phyloP scores from a whole-genome alignment of 2,888 invertebrate species.

The Reticulitermes lucifugus region DNA sequence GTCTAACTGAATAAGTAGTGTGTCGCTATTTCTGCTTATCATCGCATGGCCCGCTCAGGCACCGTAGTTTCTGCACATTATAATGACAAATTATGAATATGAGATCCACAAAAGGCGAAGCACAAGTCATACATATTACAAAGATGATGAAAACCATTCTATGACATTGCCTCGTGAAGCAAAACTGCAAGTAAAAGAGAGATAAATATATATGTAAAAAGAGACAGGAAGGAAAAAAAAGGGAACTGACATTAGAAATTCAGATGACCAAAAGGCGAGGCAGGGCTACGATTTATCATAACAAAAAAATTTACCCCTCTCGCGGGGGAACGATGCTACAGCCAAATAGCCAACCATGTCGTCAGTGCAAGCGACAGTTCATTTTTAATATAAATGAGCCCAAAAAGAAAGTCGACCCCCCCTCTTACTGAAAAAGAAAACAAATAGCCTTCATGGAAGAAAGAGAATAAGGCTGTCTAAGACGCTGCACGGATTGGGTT shows the following conservation, averaged over 20 bases:
- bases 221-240: neutral
- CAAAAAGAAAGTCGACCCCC: slow-evolving; percentile 41
- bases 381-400: slow-evolving; percentile 52
- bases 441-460: slow-evolving; percentile 39
- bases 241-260: slow-evolving; percentile 61
- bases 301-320: slow-evolving; percentile 37
- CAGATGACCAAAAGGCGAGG: slow-evolving; percentile 62
- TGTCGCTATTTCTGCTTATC: neutral
- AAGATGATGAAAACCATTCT: slow-evolving; percentile 44
- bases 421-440: slow-evolving; percentile 44
- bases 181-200: slow-evolving; percentile 9
- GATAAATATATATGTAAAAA: slow-evolving; percentile 37
- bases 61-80: slow-evolving; percentile 29
- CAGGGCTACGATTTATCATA: slow-evolving; percentile 51
- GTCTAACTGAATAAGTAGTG: neutral
- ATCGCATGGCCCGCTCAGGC: neutral
- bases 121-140: slow-evolving; percentile 44
- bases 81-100: slow-evolving; percentile 46
- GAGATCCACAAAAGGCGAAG: slow-evolving; percentile 30
- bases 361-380: slow-evolving; percentile 53
- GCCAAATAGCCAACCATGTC: slow-evolving; percentile 49
- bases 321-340: slow-evolving; percentile 33
- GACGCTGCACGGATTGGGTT: neutral
- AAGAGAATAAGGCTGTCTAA: slow-evolving; percentile 2
- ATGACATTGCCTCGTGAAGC: slow-evolving; percentile 18